Evolutionary conservation across 2,797 vertebrate genomes (phyloP).

Genomic region (Pteropus rufus): DNA sequence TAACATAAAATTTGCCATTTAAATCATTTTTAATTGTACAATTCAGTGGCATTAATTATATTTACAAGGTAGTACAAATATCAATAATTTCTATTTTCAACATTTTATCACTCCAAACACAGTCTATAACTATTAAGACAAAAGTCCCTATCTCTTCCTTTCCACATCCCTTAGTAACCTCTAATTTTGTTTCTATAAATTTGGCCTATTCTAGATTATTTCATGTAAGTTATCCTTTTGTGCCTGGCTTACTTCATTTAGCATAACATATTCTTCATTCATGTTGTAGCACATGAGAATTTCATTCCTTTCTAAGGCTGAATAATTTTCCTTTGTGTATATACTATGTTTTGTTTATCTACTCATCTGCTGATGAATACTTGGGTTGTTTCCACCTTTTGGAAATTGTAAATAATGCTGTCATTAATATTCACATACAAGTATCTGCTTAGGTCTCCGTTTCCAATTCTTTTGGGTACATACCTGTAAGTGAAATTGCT

Average conservation of each 20-base stretch:
- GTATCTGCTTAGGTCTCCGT: not conserved
- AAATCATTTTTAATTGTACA: not conserved
- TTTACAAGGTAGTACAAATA: not conserved
- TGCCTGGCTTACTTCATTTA: not conserved
- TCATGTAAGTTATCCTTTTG: not conserved
- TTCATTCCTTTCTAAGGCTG: not conserved
- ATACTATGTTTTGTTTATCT: not conserved
- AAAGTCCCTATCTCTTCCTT: not conserved
- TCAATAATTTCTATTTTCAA: not conserved
- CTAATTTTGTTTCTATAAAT: not conserved
- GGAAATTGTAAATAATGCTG: not conserved
- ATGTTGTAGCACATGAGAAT: not conserved
- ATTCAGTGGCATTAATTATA: not conserved
- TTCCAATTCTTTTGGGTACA: not conserved
- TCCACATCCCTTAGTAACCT: not conserved
- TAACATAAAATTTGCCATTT: not conserved
- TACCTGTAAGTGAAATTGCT: not conserved
- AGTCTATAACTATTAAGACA: not conserved
- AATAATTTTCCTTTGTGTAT: not conserved
- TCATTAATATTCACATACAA: not conserved
- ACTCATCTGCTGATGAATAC: not conserved
- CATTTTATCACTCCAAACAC: not conserved
- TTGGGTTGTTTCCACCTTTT: not conserved
- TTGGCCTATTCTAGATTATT: not conserved
- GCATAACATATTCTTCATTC: not conserved